Evolutionary conservation across 2,797 vertebrate genomes (phyloP).

Genomic region (Macropodus opercularis): DNA sequence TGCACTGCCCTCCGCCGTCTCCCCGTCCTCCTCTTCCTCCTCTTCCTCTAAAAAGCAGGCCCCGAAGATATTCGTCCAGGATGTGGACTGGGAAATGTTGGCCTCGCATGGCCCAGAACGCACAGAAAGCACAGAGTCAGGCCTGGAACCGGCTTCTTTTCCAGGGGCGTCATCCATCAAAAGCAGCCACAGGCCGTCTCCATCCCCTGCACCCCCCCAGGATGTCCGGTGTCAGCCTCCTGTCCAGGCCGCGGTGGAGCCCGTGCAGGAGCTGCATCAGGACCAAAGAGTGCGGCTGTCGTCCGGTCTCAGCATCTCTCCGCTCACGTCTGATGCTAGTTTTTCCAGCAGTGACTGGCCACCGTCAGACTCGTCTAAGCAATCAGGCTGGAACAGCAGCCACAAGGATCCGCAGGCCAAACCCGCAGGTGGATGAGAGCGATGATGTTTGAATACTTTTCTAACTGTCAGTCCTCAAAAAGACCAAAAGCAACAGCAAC

Average conservation of each 20-base stretch:
- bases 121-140: neutral
- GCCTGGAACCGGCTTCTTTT: neutral
- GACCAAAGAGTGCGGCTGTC: constrained; percentile 23
- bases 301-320: constrained; percentile 54
- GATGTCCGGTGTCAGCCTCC: neutral
- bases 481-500: too few species aligned
- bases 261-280: neutral
- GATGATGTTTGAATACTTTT: too few species aligned
- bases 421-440: too few species aligned
- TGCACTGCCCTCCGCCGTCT: neutral
- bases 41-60: constrained; percentile 25
- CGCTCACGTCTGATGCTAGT: neutral
- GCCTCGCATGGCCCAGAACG: neutral
- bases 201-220: neutral
- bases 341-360: constrained; percentile 30
- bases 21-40: constrained; percentile 20
- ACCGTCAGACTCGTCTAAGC: constrained; percentile 6
- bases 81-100: neutral
- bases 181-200: neutral
- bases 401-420: constrained; percentile 28
- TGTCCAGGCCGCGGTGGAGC: neutral
- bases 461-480: too few species aligned
- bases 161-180: neutral
- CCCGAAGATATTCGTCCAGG: constrained; percentile 78
- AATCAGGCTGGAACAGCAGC: constrained; percentile 42